phyloP scores from a whole-genome alignment of 2,888 invertebrate species.

The Oxyteleia sp. region DNA sequence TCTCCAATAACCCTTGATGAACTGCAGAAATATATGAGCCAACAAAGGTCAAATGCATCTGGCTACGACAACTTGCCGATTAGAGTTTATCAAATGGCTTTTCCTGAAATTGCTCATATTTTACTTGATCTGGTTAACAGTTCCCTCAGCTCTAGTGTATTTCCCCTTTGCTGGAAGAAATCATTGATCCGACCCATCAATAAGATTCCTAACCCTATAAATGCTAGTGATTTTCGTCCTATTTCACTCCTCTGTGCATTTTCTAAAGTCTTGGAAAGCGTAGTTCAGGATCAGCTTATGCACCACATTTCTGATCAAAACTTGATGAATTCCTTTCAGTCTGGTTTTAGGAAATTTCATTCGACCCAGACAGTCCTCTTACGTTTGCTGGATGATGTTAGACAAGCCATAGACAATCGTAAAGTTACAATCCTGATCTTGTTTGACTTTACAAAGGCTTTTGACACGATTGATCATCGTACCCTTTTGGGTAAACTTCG shows the following conservation, averaged over 20 bases:
- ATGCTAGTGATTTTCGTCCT: conserved; percentile 37
- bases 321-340: not conserved
- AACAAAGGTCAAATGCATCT: no score
- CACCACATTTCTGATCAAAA: no score
- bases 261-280: conserved; percentile 58
- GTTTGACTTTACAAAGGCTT: conserved; percentile 2
- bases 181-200: conserved; percentile 37
- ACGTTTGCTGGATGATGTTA: not conserved
- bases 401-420: not conserved
- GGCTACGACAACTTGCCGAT: not conserved
- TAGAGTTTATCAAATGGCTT: conserved; percentile 6
- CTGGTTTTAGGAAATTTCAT: conserved; percentile 25
- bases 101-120: not conserved
- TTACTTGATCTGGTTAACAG: conserved; percentile 1
- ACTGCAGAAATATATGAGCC: no score
- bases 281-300: conserved; percentile 47
- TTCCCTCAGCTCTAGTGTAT: not conserved
- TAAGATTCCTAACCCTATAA: conserved; percentile 11
- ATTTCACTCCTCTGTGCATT: conserved; percentile 44
- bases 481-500: not conserved
- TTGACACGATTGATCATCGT: not conserved
- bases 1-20: not conserved
- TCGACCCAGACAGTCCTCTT: conserved; percentile 22
- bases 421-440: not conserved
- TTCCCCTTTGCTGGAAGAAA: conserved; percentile 24